These are phyloP conservation scores for Hyalella azteca DNA, from an alignment of 2,888 invertebrate species.

Conservation along the genomic window DNA sequence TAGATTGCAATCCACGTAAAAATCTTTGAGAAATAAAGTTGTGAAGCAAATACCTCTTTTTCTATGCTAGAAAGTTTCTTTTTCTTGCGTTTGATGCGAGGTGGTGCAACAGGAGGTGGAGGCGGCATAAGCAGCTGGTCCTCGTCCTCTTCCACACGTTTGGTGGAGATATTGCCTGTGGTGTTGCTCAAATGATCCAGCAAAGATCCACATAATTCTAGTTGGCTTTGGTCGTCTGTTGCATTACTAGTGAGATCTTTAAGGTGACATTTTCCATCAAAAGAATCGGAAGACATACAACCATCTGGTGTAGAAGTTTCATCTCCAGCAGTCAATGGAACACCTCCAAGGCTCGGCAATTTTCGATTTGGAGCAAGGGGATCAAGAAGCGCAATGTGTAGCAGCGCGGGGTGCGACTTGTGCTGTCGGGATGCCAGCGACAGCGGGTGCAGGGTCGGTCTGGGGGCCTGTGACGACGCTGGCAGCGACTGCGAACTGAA, in stretches of 20 bases:
- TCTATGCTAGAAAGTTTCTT: too few relatives aligned
- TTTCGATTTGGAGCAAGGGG: background rate
- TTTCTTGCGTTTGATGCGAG: conserved; percentile 18
- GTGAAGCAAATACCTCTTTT: too few relatives aligned
- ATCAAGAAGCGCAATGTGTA: conserved; percentile 10
- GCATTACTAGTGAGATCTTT: too few relatives aligned
- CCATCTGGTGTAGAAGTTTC: background rate
- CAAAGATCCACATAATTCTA: background rate
- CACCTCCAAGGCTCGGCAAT: background rate
- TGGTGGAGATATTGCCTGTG: background rate
- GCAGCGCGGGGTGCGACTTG: conserved; percentile 26
- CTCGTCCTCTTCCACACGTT: background rate
- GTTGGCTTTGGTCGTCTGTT: too few relatives aligned
- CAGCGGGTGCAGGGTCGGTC: background rate
- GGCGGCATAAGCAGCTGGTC: conserved; percentile 9
- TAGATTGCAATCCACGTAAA: too few relatives aligned
- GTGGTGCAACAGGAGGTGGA: conserved; percentile 13
- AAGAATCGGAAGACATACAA: background rate
- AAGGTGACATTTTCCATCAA: too few relatives aligned
- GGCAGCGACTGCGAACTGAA: conserved; percentile 33
- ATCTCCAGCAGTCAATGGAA: too few relatives aligned
- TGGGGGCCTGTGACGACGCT: conserved; percentile 1
- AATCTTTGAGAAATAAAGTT: too few relatives aligned
- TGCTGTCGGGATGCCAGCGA: background rate
- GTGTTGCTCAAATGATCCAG: background rate